Percentiles rank a stretch among this genome's conserved stretches.
Evolutionary conservation across 2,113 vertebrate genomes (phyloP).

Genomic region (Gadus chalcogrammus): DNA sequence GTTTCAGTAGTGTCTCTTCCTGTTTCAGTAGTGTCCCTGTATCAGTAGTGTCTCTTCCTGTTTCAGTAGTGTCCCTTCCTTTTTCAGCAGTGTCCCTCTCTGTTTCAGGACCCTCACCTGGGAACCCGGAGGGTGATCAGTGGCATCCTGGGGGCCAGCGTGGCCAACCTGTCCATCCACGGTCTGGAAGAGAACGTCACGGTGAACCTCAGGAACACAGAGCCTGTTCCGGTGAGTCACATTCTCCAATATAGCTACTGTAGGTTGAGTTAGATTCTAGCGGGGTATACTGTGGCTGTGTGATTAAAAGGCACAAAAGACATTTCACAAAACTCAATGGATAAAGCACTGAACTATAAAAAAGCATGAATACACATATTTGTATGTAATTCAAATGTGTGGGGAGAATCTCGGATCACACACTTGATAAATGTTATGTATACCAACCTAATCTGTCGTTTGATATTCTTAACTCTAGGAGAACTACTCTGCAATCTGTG

Average conservation of each 20-base stretch:
- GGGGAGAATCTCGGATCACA: neutral
- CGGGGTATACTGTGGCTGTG: too few species aligned
- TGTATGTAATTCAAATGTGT: too few species aligned
- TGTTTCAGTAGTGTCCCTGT: neutral
- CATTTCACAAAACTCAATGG: too few species aligned
- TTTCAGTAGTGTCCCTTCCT: neutral
- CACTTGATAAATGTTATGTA: neutral
- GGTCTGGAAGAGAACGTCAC: constrained; percentile 76
- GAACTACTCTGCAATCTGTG: constrained; percentile 74
- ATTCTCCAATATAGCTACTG: too few species aligned
- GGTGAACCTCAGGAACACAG: constrained; percentile 76
- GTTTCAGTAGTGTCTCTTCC: neutral
- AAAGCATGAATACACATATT: too few species aligned
- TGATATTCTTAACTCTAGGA: constrained; percentile 61
- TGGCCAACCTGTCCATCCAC: constrained; percentile 82
- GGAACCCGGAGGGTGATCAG: constrained; percentile 76
- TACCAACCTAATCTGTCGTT: neutral
- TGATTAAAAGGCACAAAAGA: too few species aligned
- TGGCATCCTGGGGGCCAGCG: constrained; percentile 84
- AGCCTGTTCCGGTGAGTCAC: constrained; percentile 54
- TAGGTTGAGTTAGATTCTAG: too few species aligned
- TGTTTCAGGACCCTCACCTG: constrained; percentile 74
- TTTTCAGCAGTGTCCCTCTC: constrained; percentile 4
- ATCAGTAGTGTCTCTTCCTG: neutral
- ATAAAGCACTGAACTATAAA: too few species aligned